phyloP scores from a whole-genome alignment of 23 tunicate genomes.

The Phallusia fumigata region DNA sequence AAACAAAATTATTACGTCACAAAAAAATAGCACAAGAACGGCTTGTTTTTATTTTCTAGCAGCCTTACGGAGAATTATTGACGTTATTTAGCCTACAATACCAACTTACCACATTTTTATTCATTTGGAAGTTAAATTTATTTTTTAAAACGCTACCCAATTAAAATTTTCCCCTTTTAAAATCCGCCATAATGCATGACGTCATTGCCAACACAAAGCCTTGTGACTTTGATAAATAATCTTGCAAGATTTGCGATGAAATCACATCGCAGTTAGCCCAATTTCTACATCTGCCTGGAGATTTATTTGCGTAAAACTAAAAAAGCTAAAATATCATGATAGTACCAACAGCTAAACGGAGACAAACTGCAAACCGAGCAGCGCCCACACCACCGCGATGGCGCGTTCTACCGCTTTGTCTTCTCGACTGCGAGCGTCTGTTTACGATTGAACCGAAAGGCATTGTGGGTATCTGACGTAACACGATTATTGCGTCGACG shows the following conservation, averaged over 20 bases:
- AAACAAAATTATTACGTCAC: slow-evolving; percentile 44
- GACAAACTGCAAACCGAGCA: not conserved
- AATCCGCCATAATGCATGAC: slow-evolving; percentile 37
- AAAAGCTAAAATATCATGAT: not conserved
- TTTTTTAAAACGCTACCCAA: not conserved
- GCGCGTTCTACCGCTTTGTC: slow-evolving; percentile 11
- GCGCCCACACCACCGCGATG: not conserved
- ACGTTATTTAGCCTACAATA: not conserved
- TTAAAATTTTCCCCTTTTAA: not conserved
- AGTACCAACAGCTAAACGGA: not conserved
- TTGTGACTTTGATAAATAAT: not conserved
- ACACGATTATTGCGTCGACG: not conserved
- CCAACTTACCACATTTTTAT: not conserved
- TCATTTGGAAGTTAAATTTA: not conserved
- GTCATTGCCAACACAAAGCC: slow-evolving; percentile 4
- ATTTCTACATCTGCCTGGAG: not conserved
- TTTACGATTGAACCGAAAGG: slow-evolving; percentile 13
- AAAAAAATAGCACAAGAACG: slow-evolving; percentile 4
- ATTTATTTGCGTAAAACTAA: not conserved
- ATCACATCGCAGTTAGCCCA: not conserved
- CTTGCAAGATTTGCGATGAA: not conserved
- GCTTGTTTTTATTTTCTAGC: not conserved
- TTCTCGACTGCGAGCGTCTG: not conserved
- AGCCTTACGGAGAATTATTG: not conserved
- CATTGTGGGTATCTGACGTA: slow-evolving; percentile 32